These are phyloP conservation scores for Colletes collaris DNA, from an alignment of 2,888 invertebrate species.

Conservation along the genomic window DNA sequence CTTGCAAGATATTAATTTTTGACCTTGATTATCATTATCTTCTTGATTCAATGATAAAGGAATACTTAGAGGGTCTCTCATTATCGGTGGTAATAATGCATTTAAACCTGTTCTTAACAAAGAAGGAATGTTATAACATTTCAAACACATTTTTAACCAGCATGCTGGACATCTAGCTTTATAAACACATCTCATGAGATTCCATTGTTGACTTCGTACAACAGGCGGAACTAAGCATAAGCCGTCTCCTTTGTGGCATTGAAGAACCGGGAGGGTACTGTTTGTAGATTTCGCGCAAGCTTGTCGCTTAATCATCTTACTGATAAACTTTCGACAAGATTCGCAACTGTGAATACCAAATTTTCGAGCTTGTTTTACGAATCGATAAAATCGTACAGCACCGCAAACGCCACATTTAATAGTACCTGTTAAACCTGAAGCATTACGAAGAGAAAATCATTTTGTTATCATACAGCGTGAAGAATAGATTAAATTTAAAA, in stretches of 20 bases:
- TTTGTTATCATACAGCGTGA: background rate
- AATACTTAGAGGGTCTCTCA: slow-evolving; percentile 83
- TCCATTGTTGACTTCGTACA: slow-evolving; percentile 89
- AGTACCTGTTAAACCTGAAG: slow-evolving; percentile 86
- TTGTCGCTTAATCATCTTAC: slow-evolving; percentile 90
- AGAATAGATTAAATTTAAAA: background rate
- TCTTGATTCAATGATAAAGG: slow-evolving; percentile 73
- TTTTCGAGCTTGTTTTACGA: slow-evolving; percentile 91
- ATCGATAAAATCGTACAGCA: slow-evolving; percentile 89
- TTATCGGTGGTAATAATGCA: slow-evolving; percentile 88
- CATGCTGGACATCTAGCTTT: slow-evolving; percentile 93
- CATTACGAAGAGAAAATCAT: slow-evolving; percentile 9
- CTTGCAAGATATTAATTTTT: slow-evolving; percentile 75
- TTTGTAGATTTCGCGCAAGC: slow-evolving; percentile 85
- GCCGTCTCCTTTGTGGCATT: slow-evolving; percentile 89
- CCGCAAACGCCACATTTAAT: slow-evolving; percentile 92
- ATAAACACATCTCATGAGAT: slow-evolving; percentile 87
- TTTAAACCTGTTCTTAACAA: slow-evolving; percentile 88
- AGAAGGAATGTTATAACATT: slow-evolving; percentile 90
- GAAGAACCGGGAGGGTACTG: slow-evolving; percentile 85
- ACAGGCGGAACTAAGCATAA: slow-evolving; percentile 89
- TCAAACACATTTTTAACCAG: slow-evolving; percentile 93
- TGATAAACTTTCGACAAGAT: slow-evolving; percentile 93
- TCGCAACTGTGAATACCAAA: slow-evolving; percentile 94
- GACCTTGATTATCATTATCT: slow-evolving; percentile 72